Conservation (phyloP, 2,113 vertebrate genomes). For the Tonatia bakeri region DNA sequence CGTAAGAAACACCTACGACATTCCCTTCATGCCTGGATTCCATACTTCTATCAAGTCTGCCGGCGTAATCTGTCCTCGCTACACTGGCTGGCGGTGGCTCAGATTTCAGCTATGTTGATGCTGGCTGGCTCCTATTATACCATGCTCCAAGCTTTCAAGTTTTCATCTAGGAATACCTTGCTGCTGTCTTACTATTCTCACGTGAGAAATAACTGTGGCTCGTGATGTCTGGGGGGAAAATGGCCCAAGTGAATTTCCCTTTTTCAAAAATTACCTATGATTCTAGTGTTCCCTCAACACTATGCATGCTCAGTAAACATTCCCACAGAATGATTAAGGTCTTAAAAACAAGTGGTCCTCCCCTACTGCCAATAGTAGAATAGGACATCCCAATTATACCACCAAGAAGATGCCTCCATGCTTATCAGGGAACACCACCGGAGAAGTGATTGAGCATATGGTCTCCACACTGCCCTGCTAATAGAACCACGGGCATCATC, state of each 20-base stretch:
- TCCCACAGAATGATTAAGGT: fast-evolving
- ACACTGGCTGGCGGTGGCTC: neutral
- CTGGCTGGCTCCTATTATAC: fast-evolving
- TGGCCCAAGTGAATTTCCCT: neutral
- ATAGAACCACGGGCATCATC: fast-evolving
- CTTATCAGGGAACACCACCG: too few species aligned
- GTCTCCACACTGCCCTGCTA: neutral
- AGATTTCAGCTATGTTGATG: fast-evolving
- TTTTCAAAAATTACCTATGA: neutral
- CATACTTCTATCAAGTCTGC: too few species aligned
- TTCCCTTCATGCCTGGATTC: fast-evolving
- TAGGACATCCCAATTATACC: fast-evolving
- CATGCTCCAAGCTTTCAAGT: fast-evolving
- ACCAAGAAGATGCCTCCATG: neutral
- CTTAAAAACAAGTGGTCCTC: neutral
- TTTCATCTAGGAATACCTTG: too few species aligned
- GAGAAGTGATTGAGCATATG: fast-evolving
- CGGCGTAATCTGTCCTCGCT: neutral
- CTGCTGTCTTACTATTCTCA: neutral
- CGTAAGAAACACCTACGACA: fast-evolving
- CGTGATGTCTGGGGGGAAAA: neutral
- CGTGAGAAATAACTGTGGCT: neutral
- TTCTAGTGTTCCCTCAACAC: fast-evolving
- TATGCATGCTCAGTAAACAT: fast-evolving
- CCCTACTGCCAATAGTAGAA: neutral